Evolutionary conservation across 2,113 vertebrate species (phyloP), one percentile per base, ranked within the genome.

Genomic region (Platichthys stellatus): DNA sequence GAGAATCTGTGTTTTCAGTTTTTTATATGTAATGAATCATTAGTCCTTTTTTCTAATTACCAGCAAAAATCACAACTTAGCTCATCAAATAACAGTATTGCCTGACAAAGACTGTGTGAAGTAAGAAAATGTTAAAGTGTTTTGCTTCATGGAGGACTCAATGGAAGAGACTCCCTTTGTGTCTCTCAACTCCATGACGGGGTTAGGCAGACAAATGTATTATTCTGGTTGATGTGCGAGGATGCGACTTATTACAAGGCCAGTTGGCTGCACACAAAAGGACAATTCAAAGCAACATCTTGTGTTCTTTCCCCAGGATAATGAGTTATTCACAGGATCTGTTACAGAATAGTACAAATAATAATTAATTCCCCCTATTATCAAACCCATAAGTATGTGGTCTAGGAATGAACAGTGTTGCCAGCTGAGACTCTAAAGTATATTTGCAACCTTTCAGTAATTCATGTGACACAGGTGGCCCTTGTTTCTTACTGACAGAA

Each of bases 261-360:
- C 24, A 69, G 62, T 71, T 87, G 63, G 74, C 57, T 71, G 35
- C 26, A 17, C 71, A 91, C 86, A 87, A 82, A 76, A 76, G 61
- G 45, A 82, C 68, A 70, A 86, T 85, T 91, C 85, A 89, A 31
- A 72, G 51, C 49, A 28, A 24, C 69, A 70, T 75, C 26, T 73
- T 84, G 84, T 80, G 78, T 89, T 86, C 74, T 69, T 53, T 31
- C 2, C 45, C 38, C 31, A 63, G 53, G 57, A 69, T 66, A 83
- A 87, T 78, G 20, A 58, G 47, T 78, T 85, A 74, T 80, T 80
- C 56, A 70, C 56, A 81, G 69, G 28, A 57, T 57, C 23, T 63
- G 53, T 65, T 56, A 28, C n/a, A 70, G 24, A 77, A 80, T 21
- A 63, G 59, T 38, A 26, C 60, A 74, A 38, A 75, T 26, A 59